Base-by-base conservation (phyloP, 2,113 vertebrate species). In the Lynx canadensis region DNA sequence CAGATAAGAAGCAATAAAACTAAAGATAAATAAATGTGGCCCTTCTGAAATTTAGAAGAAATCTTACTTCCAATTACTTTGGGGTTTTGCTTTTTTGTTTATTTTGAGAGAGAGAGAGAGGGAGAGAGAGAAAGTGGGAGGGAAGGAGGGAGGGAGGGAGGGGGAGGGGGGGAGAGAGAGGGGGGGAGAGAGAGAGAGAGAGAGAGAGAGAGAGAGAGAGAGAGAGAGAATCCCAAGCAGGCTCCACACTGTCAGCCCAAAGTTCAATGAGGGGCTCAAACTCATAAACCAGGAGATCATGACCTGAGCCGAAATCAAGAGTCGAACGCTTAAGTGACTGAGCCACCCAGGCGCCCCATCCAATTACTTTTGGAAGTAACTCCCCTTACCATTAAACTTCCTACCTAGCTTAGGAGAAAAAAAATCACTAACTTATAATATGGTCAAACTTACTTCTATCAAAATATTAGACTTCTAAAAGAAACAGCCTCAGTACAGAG, bases 161-260 rank as follows among this genome's bases (percentile, higher is more conserved):
- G 0, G 50, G 14, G 50, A 18, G 3, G 16, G 15, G 14, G 50
- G 3, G 13, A 13, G 50, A 0, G 13, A 50, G 50, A 0, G 50
- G 0, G 50, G 14, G 50, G 3, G 13, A 13, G 50, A 0, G 13
- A 50, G 50, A 0, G 50, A 13, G 50, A 0, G 50, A 50, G 50
- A 0, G 50, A 50, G 2, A 14, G 13, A 14, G 50, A 13, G 50
- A 0, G 50, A 50, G 50, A 0, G 50, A 50, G 12, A 50, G 13
- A 13, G 50, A 23, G 21, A 60, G 57, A 60, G 57, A 23, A 31
- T 66, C 29, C 65, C 65, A 66, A 66, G 11, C 27, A 14, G 29
- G 29, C 25, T 38, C 57, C 7, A 3, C 21, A 60, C 57, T 60
- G 57, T 23, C 57, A 60, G 57, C 21, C 57, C 57, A 60, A 60